These are phyloP conservation scores for Phaethornis superciliosus DNA, from an alignment of 2,113 vertebrate genomes.

Conservation along the genomic window DNA sequence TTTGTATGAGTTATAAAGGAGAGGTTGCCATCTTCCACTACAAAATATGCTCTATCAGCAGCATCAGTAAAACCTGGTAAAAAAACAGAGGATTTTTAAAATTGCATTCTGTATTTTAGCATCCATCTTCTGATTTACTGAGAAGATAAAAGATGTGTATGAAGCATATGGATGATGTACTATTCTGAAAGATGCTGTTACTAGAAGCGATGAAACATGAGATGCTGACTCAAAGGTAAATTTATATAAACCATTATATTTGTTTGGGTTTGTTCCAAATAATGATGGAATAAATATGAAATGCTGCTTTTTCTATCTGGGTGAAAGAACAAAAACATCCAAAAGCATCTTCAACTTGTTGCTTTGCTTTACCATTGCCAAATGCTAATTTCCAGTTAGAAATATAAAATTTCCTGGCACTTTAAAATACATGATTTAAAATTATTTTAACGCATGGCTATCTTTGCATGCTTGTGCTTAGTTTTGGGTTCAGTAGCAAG, in stretches of 20 bases:
- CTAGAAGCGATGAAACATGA: conserved; percentile 67
- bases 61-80: background rate
- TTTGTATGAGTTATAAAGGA: background rate
- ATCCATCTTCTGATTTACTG: conserved; percentile 37
- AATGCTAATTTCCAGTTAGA: background rate
- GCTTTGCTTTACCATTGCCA: background rate
- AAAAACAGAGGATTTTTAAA: background rate
- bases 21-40: background rate
- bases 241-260: conserved; percentile 54
- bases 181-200: conserved; percentile 41
- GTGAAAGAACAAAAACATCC: background rate
- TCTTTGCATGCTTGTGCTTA: background rate
- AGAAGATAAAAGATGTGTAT: conserved; percentile 9
- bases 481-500: background rate
- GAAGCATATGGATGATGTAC: conserved; percentile 47
- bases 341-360: background rate
- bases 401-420: background rate
- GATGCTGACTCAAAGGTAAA: conserved; percentile 70
- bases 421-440: background rate
- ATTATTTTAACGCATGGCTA: background rate
- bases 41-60: background rate
- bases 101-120: conserved; percentile 16
- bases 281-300: conserved; percentile 1
- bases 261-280: conserved; percentile 46
- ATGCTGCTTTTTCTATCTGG: background rate